Percentiles rank a stretch among this genome's conserved stretches.
Evolutionary conservation across 1,140 invertebrate species (phyloP).

Genomic region (Drosophila erecta): DNA sequence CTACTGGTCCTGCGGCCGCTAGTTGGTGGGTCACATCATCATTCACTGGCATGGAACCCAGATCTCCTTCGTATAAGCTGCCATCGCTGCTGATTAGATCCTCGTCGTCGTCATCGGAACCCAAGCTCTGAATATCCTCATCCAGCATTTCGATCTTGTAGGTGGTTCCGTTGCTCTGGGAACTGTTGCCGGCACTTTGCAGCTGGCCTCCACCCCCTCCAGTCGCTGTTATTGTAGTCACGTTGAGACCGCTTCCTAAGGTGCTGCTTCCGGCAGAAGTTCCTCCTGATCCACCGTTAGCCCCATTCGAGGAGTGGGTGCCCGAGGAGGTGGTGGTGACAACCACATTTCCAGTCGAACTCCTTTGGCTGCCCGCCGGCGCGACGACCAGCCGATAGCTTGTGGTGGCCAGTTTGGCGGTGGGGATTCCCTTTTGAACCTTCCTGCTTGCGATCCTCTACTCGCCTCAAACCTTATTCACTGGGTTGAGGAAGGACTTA

Average conservation of each 20-base stretch:
- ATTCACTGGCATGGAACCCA: conserved; percentile 92
- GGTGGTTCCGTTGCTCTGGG: conserved; percentile 70
- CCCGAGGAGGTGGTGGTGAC: conserved; percentile 39
- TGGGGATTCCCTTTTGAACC: conserved; percentile 1
- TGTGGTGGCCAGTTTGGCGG: conserved; percentile 69
- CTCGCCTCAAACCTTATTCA: conserved; percentile 2
- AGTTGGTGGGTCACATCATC: conserved; percentile 98
- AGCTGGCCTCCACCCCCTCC: conserved; percentile 29
- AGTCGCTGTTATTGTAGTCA: conserved; percentile 80
- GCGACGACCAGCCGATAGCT: conserved; percentile 75
- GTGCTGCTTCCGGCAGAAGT: conserved; percentile 15
- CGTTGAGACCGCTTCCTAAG: conserved; percentile 67
- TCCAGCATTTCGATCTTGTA: conserved; percentile 86
- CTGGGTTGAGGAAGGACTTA: conserved; percentile 7
- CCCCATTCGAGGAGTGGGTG: conserved; percentile 30
- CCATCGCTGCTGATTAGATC: conserved; percentile 89
- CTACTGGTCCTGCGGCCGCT: conserved; percentile 97
- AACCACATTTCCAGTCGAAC: conserved; percentile 50
- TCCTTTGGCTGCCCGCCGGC: conserved; percentile 61
- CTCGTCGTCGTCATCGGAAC: conserved; percentile 92
- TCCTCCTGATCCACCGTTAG: conserved; percentile 4
- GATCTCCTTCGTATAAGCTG: conserved; percentile 90
- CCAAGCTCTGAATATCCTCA: conserved; percentile 87
- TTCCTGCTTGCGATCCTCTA: conserved; percentile 8
- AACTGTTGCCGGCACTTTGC: conserved; percentile 42